These are phyloP conservation scores for Euura saliciscinereae DNA, from an alignment of 1,140 invertebrate genomes.

Conservation along the genomic window DNA sequence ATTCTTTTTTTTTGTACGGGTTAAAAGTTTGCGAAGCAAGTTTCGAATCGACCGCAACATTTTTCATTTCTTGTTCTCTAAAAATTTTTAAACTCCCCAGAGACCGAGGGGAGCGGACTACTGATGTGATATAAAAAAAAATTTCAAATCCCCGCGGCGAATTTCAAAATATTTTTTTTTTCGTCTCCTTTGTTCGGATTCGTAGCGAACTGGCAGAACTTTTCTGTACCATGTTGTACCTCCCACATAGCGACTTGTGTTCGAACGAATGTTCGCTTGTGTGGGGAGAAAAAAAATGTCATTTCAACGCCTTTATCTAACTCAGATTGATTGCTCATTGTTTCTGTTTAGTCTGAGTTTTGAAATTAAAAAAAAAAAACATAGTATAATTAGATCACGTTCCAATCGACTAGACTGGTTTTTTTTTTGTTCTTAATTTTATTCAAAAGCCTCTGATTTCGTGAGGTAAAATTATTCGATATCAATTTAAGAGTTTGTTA, in stretches of 20 bases:
- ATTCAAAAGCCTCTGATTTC: not conserved
- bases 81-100: not conserved
- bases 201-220: not conserved
- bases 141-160: not conserved
- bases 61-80: not conserved
- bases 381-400: too few relatives aligned
- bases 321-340: constrained; percentile 7
- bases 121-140: not conserved
- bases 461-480: not conserved
- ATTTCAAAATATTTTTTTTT: not conserved
- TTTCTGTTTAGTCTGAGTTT: not conserved
- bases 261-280: too few relatives aligned
- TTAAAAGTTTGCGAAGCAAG: not conserved
- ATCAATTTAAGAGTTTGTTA: not conserved
- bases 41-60: not conserved
- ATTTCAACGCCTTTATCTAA: constrained; percentile 8
- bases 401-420: too few relatives aligned
- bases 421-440: too few relatives aligned
- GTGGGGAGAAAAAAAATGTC: too few relatives aligned
- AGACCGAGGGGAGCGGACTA: not conserved
- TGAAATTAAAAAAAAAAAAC: too few relatives aligned
- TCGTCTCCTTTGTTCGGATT: not conserved
- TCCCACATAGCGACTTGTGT: too few relatives aligned
- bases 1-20: too few relatives aligned
- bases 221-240: not conserved